Base-by-base conservation (phyloP, 2,797 vertebrate species). In the Lagorchestes hirsutus region DNA sequence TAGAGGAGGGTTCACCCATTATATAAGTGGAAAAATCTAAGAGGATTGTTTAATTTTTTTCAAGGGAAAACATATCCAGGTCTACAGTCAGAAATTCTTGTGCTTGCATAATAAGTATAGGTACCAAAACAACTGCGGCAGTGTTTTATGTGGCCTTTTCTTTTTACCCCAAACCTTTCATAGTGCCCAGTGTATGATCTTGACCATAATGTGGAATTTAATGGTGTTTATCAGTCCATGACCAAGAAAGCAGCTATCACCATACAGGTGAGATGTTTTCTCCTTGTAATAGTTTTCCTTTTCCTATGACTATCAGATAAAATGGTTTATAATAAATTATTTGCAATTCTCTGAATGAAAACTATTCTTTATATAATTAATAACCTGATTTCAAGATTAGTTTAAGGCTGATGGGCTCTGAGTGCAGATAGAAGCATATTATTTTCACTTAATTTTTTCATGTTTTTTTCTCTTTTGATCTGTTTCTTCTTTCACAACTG, bases 171-270 rank as follows among this genome's bases (percentile, higher is more conserved):
- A 12, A 95, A 13, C 94, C n/a, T 97, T 31, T 94, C 97, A 34
- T 91, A 99, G 99, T 99, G 99, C 97, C 99, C 99, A 0, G 99
- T 99, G 55, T 99, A 99, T 91, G 99, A 99, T 92, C 98, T 99
- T 92, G 99, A 99, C 96, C 98, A 99, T 90, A 99, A 99, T 0
- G 99, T 99, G 98, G 99, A 99, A 96, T 99, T 99, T 95, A 98
- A 98, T 0, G 99, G 99, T 92, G 98, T 99, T 96, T 99, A 99
- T 96, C 99, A 99, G 97, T 98, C 99, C 92, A 99, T 99, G 99
- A 99, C 99, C 90, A 99, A 99, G 97, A 98, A 99, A 97, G 98
- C 99, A 92, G 98, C 98, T 55, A 99, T 99, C 96, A 99, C 99
- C 0, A 97, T 99, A 14, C 99, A 99, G 99, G 99, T 99, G 94